A percentile compares a stretch with the other conserved stretches of the same genome.
phyloP scores from a whole-genome alignment of 2,888 invertebrate genomes.

The Anorthoa munda region DNA sequence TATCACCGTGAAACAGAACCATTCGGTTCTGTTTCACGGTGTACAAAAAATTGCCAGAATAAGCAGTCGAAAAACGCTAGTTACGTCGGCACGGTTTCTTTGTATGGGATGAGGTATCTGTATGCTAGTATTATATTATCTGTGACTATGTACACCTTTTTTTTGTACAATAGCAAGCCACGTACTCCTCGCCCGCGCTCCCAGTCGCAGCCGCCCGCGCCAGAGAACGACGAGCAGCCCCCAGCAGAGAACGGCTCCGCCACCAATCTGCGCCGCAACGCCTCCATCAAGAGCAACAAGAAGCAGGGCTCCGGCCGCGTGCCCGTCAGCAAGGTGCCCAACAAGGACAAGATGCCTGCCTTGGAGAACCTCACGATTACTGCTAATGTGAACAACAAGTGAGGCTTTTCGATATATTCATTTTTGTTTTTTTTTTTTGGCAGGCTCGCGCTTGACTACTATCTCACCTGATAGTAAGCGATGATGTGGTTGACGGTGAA shows the following conservation, averaged over 20 bases:
- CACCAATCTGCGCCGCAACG: constrained; percentile 75
- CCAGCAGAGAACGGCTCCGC: constrained; percentile 78
- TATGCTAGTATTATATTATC: too few species aligned
- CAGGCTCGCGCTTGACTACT: too few species aligned
- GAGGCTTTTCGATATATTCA: constrained; percentile 64
- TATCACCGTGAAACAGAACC: too few species aligned
- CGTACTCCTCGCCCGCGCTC: constrained; percentile 81
- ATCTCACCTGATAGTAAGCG: too few species aligned
- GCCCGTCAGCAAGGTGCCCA: constrained; percentile 52
- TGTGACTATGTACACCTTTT: too few species aligned
- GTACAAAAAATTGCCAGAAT: too few species aligned
- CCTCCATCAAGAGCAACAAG: constrained; percentile 78
- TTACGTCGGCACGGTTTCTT: too few species aligned
- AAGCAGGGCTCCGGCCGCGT: constrained; percentile 64
- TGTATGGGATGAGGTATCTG: too few species aligned
- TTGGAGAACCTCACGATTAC: constrained; percentile 86
- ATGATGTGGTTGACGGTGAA: too few species aligned
- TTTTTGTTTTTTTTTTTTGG: too few species aligned
- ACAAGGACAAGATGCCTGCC: constrained; percentile 77
- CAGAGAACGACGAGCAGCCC: constrained; percentile 73
- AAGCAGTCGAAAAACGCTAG: too few species aligned
- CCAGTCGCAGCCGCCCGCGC: constrained; percentile 84
- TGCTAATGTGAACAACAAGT: constrained; percentile 80
- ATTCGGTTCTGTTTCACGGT: too few species aligned
- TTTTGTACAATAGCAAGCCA: constrained; percentile 69